Conservation (phyloP, 2,888 invertebrate genomes). For the Ophion obscuratus region DNA sequence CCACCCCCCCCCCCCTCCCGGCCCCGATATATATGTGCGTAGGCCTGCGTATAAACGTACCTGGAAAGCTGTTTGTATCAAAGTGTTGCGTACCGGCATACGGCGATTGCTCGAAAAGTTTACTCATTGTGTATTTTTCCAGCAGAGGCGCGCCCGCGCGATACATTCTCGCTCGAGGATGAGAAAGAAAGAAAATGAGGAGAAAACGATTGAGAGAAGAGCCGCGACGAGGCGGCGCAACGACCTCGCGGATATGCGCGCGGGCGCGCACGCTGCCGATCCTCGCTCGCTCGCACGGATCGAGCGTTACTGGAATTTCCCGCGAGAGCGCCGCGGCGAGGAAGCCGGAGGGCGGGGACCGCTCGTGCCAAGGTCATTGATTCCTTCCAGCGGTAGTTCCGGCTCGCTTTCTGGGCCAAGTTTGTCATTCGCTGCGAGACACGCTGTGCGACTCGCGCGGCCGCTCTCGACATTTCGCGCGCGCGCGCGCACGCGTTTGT, state of each 20-base stretch:
- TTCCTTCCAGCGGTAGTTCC: conserved; percentile 82
- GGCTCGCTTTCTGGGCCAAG: conserved; percentile 82
- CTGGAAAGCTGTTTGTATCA: no score
- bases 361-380: conserved; percentile 82
- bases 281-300: conserved; percentile 7
- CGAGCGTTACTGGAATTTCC: conserved; percentile 31
- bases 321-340: conserved; percentile 28
- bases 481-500: background rate
- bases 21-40: no score
- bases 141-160: background rate
- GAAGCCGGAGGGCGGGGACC: conserved; percentile 29
- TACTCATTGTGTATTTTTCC: no score
- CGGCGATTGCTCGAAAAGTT: no score
- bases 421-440: conserved; percentile 73
- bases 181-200: background rate
- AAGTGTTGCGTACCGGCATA: no score
- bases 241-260: conserved; percentile 43
- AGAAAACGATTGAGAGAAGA: background rate
- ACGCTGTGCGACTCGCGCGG: background rate
- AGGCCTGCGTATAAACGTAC: no score
- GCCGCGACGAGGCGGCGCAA: conserved; percentile 25
- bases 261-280: background rate
- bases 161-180: background rate
- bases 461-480: background rate
- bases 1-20: no score